phyloP scores from a whole-genome alignment of 2,888 invertebrate genomes.

The Mythimna vitellina region DNA sequence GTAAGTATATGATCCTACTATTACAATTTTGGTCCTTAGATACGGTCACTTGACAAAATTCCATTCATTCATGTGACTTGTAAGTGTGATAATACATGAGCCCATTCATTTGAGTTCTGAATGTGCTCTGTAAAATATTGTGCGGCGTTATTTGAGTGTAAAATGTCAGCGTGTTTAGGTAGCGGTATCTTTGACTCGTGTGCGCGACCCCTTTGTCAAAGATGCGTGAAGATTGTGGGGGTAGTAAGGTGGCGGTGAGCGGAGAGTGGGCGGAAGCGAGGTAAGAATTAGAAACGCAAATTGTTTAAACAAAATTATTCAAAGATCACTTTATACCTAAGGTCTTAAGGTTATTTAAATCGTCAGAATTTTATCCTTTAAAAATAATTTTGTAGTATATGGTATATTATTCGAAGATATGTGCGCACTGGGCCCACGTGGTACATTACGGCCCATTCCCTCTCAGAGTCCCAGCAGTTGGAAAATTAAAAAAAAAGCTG shows the following conservation, averaged over 20 bases:
- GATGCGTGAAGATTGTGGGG: conserved; percentile 61
- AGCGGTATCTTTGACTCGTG: conserved; percentile 84
- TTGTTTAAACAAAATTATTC: not conserved
- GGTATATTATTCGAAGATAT: too few relatives aligned
- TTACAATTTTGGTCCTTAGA: conserved; percentile 49
- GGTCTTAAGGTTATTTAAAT: too few relatives aligned
- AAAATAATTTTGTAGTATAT: too few relatives aligned
- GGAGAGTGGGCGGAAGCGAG: conserved; percentile 38
- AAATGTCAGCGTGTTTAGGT: conserved; percentile 79
- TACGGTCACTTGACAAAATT: conserved; percentile 59
- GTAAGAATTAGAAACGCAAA: not conserved
- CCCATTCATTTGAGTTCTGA: conserved; percentile 44
- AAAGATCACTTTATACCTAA: too few relatives aligned
- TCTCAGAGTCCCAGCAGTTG: too few relatives aligned
- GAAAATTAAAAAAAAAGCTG: too few relatives aligned
- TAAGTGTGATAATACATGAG: conserved; percentile 46
- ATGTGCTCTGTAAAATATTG: conserved; percentile 60
- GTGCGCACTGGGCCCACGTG: too few relatives aligned
- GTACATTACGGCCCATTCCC: too few relatives aligned
- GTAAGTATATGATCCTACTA: conserved; percentile 62
- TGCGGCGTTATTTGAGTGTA: conserved; percentile 71
- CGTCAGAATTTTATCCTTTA: too few relatives aligned
- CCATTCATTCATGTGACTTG: conserved; percentile 55
- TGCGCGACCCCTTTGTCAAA: conserved; percentile 55
- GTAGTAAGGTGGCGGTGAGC: conserved; percentile 49